A percentile compares a stretch with the other conserved stretches of the same genome.
Evolutionary conservation across 2,113 vertebrate genomes (phyloP).

Genomic region (Coturnix japonica): DNA sequence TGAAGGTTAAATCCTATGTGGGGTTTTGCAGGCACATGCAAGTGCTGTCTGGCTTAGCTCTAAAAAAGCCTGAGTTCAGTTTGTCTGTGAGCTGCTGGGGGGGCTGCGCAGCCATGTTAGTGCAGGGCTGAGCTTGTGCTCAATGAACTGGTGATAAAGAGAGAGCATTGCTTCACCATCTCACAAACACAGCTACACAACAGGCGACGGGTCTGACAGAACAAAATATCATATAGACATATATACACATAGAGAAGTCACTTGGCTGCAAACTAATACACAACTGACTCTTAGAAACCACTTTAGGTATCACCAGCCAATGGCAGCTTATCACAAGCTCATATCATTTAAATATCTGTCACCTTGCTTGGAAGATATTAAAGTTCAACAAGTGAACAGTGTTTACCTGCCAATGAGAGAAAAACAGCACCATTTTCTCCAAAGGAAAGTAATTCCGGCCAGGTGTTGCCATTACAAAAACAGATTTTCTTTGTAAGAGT

Average conservation of each 20-base stretch:
- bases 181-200: neutral
- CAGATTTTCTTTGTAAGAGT: neutral
- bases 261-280: neutral
- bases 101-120: neutral
- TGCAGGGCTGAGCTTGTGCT: fast-evolving
- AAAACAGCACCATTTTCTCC: neutral
- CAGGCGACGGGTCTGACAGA: neutral
- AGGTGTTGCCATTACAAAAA: neutral
- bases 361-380: neutral
- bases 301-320: neutral
- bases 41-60: neutral
- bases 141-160: neutral
- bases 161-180: neutral
- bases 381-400: neutral
- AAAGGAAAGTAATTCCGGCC: neutral
- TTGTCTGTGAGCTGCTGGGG: neutral
- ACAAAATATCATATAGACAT: neutral
- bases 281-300: neutral
- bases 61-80: neutral
- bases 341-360: neutral
- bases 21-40: neutral
- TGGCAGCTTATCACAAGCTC: neutral
- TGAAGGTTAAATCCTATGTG: conserved; percentile 17
- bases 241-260: neutral
- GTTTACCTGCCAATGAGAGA: neutral